These are phyloP conservation scores for Salarias fasciatus DNA, from an alignment of 2,797 vertebrate species.

Conservation along the genomic window DNA sequence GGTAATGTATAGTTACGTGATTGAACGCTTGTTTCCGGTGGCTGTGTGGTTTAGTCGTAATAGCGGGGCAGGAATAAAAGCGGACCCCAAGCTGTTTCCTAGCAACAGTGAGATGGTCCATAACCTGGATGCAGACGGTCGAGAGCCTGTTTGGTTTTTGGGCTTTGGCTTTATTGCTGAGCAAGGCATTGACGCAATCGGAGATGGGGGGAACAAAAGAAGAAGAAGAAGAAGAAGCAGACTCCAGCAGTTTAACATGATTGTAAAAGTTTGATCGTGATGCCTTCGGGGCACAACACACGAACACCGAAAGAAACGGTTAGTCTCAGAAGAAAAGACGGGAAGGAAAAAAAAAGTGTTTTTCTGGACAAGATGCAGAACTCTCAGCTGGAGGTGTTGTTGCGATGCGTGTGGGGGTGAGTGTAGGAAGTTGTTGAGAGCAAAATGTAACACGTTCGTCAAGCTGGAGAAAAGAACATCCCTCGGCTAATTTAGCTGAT, in stretches of 20 bases:
- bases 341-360: background rate
- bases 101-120: conserved; percentile 4
- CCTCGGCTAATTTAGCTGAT: conserved; percentile 7
- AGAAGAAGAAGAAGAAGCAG: conserved; percentile 41
- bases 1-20: no score
- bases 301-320: conserved; percentile 2
- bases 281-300: conserved; percentile 16
- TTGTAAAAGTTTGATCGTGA: conserved; percentile 16
- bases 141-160: conserved; percentile 22
- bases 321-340: conserved; percentile 11
- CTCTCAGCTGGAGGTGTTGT: conserved; percentile 7
- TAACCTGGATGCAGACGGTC: conserved; percentile 34
- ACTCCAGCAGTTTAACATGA: background rate
- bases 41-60: no score
- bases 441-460: background rate
- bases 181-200: background rate
- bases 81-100: background rate
- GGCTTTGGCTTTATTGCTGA: conserved; percentile 15
- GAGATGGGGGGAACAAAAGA: background rate
- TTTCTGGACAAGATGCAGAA: conserved; percentile 1
- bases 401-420: background rate
- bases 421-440: no score
- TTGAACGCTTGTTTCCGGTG: no score
- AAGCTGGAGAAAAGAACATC: conserved; percentile 12
- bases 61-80: no score